phyloP scores from a whole-genome alignment of 2,113 vertebrate species.

The Urocynchramus pylzowi region DNA sequence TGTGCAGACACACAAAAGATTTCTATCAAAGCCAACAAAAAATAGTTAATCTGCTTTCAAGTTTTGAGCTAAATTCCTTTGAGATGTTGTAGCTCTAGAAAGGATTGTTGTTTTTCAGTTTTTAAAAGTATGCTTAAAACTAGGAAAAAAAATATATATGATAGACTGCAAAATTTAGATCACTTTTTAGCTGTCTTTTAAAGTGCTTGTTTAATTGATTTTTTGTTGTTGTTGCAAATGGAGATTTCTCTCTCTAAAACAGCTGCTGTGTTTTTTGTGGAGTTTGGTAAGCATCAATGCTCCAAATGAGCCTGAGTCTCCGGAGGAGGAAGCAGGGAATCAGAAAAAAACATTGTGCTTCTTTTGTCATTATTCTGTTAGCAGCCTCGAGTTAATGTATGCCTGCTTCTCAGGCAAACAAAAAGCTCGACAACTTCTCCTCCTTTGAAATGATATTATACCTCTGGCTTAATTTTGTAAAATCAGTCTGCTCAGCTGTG shows the following conservation, averaged over 20 bases:
- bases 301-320: slow-evolving; percentile 54
- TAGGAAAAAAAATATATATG: not conserved
- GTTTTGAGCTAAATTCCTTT: slow-evolving; percentile 29
- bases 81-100: not conserved
- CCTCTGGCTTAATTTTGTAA: slow-evolving; percentile 31
- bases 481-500: slow-evolving; percentile 58
- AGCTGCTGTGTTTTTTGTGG: slow-evolving; percentile 35
- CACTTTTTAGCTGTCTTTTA: slow-evolving; percentile 13
- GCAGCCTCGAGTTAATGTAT: slow-evolving; percentile 25
- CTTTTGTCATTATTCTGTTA: slow-evolving; percentile 54
- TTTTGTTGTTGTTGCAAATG: slow-evolving; percentile 25
- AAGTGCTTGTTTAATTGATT: slow-evolving; percentile 56
- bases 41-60: slow-evolving; percentile 49
- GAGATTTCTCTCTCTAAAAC: slow-evolving; percentile 47
- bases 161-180: not conserved
- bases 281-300: slow-evolving; percentile 8
- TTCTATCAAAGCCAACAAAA: slow-evolving; percentile 42
- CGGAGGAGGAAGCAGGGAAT: slow-evolving; percentile 30
- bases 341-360: slow-evolving; percentile 32
- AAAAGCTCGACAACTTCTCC: slow-evolving; percentile 2
- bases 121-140: slow-evolving; percentile 1
- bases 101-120: not conserved
- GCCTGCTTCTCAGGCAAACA: slow-evolving; percentile 36
- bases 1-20: slow-evolving; percentile 26
- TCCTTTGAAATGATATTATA: slow-evolving; percentile 35